Evolutionary conservation across 2,888 invertebrate species (phyloP), one percentile per base, ranked within the genome.

Genomic region (Ennomos erosarius): DNA sequence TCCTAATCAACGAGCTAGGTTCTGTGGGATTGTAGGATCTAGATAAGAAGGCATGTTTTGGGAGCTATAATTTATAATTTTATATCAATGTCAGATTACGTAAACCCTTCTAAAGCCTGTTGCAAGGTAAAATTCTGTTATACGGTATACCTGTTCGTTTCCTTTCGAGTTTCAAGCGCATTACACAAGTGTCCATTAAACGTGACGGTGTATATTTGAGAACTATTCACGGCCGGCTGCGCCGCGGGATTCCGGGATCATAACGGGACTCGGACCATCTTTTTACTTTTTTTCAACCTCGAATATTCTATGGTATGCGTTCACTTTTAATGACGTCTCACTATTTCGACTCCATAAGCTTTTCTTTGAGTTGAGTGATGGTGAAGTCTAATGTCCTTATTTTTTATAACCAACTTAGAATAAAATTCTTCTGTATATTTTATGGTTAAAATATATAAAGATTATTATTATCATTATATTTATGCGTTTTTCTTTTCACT

Each of bases 231-330:
- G 57, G 62, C 60, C 61, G 65, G 70, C 67, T 62, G 62, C 73
- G 63, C 85, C 75, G 74, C 78, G 80, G 82, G 85, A 78, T 75
- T 80, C 79, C 83, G 84, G 85, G 84, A 84, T 79, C 68, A 65
- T 90, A 90, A 90, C 90, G 90, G 91, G 82, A 90, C 83, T 79
- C 58, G 70, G 73, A 71, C 77, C 79, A 83, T 82, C 78, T 85
- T 89, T 88, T 87, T 81, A 79, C 79, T 85, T 88, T 90, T 87
- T 85, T 82, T 78, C 65, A 72, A 77, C 68, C 78, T 80, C 81
- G 73, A 74, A 68, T 69, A 76, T 70, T 75, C 74, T 65, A 70
- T 81, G 78, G 81, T 77, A 81, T 85, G 85, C 91, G 81, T 88
- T 90, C 88, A 88, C 89, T 90, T 90, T 90, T 92, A 85, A 84